Base-by-base conservation (phyloP, 2,113 vertebrate species). In the Cyphomyrus discorhynchus region DNA sequence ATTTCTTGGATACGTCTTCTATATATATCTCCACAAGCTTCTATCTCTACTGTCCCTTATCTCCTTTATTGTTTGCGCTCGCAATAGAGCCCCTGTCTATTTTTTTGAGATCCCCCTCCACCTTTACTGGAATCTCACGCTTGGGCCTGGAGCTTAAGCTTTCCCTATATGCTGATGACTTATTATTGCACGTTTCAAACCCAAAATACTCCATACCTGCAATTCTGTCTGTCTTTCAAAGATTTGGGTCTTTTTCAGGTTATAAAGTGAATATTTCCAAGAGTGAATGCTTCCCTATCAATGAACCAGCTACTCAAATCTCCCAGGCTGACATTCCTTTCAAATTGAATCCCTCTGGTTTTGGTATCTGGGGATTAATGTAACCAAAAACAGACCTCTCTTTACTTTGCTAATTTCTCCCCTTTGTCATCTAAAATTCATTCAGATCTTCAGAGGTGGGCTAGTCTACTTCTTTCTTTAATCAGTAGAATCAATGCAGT, bases 291-390 rank as follows among this genome's bases (percentile, higher is more conserved):
- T 89, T 80, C 80, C 56, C 13, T 39, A 42, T 91, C 24, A 90
- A 91, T 35, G 10, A 21, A 21, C 27, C 39, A 19, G 85, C 58
- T 2, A 13, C 11, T 0, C 42, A 87, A 0, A 58, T 90, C 1
- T 31, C 10, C 5, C 35, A 87, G 1, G 31, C 85, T 49, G 88
- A 83, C 13, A 21, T 62, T n/a, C 66, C 90, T 24, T 87, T 89
- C 10, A 47, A 52, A 5, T 0, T 77, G n/a, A 66, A 17, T 4
- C 80, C 39, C 7, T 50, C 74, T 83, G 85, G 85, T 2, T 90
- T 91, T 50, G 42, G 42, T 90, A 91, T 70, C 7, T 91, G 39
- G 88, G 88, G 3, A 83, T 91, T 1, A 85, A 85, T 52, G 66
- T 90, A 3, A 62, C 82, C 45, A 49, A 42, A 21, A n/a, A 13